phyloP scores from a whole-genome alignment of 2,888 invertebrate genomes.

The Harpalus rufipes region DNA sequence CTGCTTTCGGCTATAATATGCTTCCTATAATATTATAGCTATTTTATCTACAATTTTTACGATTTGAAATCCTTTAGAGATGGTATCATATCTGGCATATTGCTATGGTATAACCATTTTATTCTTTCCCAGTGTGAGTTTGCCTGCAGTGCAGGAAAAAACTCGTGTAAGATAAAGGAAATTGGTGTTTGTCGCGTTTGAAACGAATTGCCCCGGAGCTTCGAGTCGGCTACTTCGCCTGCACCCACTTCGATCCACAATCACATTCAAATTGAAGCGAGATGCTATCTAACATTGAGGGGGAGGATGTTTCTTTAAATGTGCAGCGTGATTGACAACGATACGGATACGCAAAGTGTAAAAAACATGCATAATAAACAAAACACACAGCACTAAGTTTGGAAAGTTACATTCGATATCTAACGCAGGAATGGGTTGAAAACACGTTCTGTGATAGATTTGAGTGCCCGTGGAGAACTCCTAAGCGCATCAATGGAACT shows the following conservation, averaged over 20 bases:
- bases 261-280: slow-evolving; percentile 66
- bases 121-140: slow-evolving; percentile 31
- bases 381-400: too few relatives aligned
- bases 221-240: slow-evolving; percentile 27
- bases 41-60: background rate
- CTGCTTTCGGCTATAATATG: too few relatives aligned
- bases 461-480: too few relatives aligned
- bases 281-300: slow-evolving; percentile 50
- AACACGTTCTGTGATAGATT: too few relatives aligned
- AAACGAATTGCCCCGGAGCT: slow-evolving; percentile 63
- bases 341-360: background rate
- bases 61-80: background rate
- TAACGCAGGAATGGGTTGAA: too few relatives aligned
- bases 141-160: slow-evolving; percentile 63
- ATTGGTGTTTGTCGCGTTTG: slow-evolving; percentile 74
- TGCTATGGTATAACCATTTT: slow-evolving; percentile 1
- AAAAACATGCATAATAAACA: too few relatives aligned
- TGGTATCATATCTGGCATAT: background rate
- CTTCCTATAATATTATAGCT: slow-evolving; percentile 8
- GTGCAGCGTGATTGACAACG: slow-evolving; percentile 4
- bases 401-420: too few relatives aligned
- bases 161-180: slow-evolving; percentile 74
- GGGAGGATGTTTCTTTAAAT: slow-evolving; percentile 25
- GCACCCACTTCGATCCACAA: slow-evolving; percentile 61
- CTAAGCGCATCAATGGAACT: too few relatives aligned